Evolutionary conservation across 2,113 vertebrate species (phyloP).

Genomic region (Noturus placidus): DNA sequence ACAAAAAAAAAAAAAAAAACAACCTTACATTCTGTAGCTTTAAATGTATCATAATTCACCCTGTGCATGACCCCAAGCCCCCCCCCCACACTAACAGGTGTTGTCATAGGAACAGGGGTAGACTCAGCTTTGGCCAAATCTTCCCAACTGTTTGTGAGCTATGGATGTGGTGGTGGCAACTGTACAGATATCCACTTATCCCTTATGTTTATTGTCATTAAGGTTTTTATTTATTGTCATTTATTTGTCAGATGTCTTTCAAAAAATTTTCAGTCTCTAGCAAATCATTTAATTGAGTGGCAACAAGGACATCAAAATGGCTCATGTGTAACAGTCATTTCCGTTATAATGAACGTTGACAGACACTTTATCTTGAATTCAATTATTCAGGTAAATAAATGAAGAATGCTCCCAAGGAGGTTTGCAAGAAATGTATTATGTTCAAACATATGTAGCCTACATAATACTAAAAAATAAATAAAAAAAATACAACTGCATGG

Average conservation of each 20-base stretch:
- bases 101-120: conserved; percentile 21
- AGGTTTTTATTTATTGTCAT: background rate
- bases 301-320: background rate
- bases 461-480: background rate
- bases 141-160: background rate
- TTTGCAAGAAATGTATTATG: background rate
- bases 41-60: conserved; percentile 22
- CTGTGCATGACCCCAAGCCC: conserved; percentile 39
- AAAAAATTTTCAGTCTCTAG: background rate
- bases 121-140: background rate
- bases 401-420: background rate
- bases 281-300: background rate
- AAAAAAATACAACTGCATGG: background rate
- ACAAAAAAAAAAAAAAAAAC: too few relatives aligned
- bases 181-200: background rate
- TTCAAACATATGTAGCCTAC: background rate
- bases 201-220: background rate
- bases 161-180: background rate
- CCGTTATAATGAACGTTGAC: background rate
- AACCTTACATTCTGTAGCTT: background rate
- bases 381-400: background rate
- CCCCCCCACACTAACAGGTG: conserved; percentile 19
- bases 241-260: background rate
- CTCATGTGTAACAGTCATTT: background rate
- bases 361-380: background rate